Conservation (phyloP, 1,140 invertebrate species). For the Listronotus oregonensis region DNA sequence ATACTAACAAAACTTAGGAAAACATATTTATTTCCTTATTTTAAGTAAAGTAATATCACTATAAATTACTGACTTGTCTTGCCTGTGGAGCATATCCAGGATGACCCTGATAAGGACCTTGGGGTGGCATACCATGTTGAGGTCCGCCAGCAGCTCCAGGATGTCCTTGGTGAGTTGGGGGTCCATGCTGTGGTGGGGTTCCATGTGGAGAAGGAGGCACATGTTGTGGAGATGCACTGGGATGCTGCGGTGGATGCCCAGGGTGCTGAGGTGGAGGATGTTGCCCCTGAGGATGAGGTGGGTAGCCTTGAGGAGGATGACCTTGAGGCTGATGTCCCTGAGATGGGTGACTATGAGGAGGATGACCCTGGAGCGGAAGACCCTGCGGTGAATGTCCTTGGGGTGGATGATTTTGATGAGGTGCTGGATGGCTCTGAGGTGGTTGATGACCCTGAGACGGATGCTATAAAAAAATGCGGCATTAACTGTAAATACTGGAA, state of each 20-base stretch:
- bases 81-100: slow-evolving; percentile 24
- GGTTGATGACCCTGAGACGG: slow-evolving; percentile 13
- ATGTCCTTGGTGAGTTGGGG: background rate
- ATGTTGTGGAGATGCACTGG: slow-evolving; percentile 15
- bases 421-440: slow-evolving; percentile 13
- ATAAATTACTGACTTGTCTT: slow-evolving; percentile 20
- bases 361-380: background rate
- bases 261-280: slow-evolving; percentile 24
- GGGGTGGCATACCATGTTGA: slow-evolving; percentile 42
- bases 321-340: background rate
- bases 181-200: background rate
- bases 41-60: slow-evolving; percentile 2
- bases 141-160: slow-evolving; percentile 10
- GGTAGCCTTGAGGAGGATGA: slow-evolving; percentile 7
- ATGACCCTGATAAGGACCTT: slow-evolving; percentile 32
- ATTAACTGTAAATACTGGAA: no score
- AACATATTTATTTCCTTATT: slow-evolving; percentile 3
- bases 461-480: background rate
- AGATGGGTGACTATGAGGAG: slow-evolving; percentile 7
- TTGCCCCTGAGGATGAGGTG: slow-evolving; percentile 12
- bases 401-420: slow-evolving; percentile 1
- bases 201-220: slow-evolving; percentile 9
- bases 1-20: no score
- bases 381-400: slow-evolving; percentile 9
- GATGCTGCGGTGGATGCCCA: slow-evolving; percentile 28